These are phyloP conservation scores for Latrodectus geometricus DNA, from an alignment of 1,140 invertebrate species.

Conservation along the genomic window DNA sequence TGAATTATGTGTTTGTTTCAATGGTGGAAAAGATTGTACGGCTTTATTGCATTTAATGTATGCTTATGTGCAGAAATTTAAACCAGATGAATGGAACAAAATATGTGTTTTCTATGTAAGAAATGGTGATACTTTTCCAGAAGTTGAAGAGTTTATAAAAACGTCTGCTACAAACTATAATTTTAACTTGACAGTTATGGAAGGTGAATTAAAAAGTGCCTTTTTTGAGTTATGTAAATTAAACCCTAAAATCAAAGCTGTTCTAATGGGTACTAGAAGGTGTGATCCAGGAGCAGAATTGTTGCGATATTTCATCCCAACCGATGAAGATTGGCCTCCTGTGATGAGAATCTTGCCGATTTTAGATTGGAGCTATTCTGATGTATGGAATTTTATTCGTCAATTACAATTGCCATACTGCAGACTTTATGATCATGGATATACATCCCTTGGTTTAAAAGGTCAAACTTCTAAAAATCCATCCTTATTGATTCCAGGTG, in stretches of 20 bases:
- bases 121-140: conserved; percentile 79
- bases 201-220: conserved; percentile 20
- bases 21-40: conserved; percentile 98
- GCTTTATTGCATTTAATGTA: conserved; percentile 84
- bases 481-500: conserved; percentile 72
- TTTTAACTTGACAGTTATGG: conserved; percentile 12
- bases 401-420: conserved; percentile 88
- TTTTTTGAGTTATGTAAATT: conserved; percentile 1
- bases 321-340: conserved; percentile 87
- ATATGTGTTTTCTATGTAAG: conserved; percentile 81
- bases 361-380: conserved; percentile 87
- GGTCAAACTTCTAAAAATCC: conserved; percentile 85
- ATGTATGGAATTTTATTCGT: conserved; percentile 90
- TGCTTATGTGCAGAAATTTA: conserved; percentile 73
- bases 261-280: conserved; percentile 87
- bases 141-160: conserved; percentile 87
- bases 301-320: conserved; percentile 67
- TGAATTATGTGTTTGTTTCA: conserved; percentile 90
- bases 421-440: conserved; percentile 80
- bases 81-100: conserved; percentile 69
- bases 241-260: conserved; percentile 80
- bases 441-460: conserved; percentile 80
- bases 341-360: conserved; percentile 88
- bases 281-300: conserved; percentile 80
- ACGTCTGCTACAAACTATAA: conserved; percentile 74